A percentile compares a stretch with the other conserved stretches of the same genome.
Evolutionary conservation across 2,888 invertebrate species (phyloP).

Genomic region (Coenonympha arcania): DNA sequence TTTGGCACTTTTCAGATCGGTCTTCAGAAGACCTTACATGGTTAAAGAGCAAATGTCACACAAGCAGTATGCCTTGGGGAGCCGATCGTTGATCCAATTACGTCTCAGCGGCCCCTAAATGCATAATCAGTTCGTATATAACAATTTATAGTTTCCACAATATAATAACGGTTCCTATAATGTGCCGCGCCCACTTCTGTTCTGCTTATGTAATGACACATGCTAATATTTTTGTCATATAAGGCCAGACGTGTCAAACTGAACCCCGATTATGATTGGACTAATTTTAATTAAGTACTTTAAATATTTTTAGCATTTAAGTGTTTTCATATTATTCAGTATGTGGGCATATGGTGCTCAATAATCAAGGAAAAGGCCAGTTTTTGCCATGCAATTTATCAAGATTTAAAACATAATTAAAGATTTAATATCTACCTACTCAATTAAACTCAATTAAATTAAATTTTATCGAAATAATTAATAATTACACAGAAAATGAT

Average conservation of each 20-base stretch:
- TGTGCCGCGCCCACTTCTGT: conserved; percentile 16
- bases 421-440: too few relatives aligned
- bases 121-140: conserved; percentile 24
- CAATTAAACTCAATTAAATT: too few relatives aligned
- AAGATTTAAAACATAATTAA: too few relatives aligned
- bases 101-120: conserved; percentile 20
- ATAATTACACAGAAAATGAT: too few relatives aligned
- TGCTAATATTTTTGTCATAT: conserved; percentile 3
- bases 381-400: too few relatives aligned
- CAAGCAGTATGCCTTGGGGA: conserved; percentile 22
- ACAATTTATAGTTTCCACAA: conserved; percentile 17
- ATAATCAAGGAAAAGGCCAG: too few relatives aligned
- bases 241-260: not conserved
- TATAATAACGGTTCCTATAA: conserved; percentile 8
- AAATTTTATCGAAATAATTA: too few relatives aligned
- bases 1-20: conserved; percentile 9
- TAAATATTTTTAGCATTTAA: not conserved
- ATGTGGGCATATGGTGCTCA: too few relatives aligned
- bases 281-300: not conserved
- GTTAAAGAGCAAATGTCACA: conserved; percentile 24
- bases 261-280: not conserved
- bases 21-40: conserved; percentile 16
- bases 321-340: not conserved
- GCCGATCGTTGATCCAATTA: conserved; percentile 25
- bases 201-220: conserved; percentile 8